Conservation (phyloP, 2,888 invertebrate species). For the Eupithecia tripunctaria region DNA sequence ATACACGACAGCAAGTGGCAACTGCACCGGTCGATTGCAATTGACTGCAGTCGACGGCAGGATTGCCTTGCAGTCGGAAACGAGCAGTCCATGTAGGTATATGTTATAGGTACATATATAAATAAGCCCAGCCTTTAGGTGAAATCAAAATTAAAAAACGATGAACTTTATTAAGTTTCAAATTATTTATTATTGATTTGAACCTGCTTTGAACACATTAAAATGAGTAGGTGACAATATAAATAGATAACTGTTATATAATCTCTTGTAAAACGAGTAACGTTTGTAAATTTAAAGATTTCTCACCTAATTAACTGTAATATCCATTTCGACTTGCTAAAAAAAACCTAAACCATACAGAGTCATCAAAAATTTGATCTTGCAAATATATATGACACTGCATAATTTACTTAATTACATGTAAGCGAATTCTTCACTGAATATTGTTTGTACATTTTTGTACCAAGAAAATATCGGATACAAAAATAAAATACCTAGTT, state of each 20-base stretch:
- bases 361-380: constrained; percentile 38
- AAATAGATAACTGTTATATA: background rate
- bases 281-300: background rate
- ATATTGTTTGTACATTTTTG: constrained; percentile 21
- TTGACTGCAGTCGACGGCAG: no score
- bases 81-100: no score
- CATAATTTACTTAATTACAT: constrained; percentile 16
- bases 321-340: background rate
- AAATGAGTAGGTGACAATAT: background rate
- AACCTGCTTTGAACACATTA: background rate
- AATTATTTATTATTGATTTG: background rate
- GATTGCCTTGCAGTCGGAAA: no score
- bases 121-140: no score
- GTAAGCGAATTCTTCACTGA: constrained; percentile 29
- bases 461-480: constrained; percentile 17
- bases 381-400: constrained; percentile 36
- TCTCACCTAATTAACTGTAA: background rate
- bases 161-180: background rate
- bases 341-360: background rate
- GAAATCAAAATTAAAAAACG: background rate
- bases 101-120: no score
- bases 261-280: constrained; percentile 4
- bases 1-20: no score
- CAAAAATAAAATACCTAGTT: constrained; percentile 1
- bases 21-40: no score